Conservation (phyloP, 2,113 vertebrate species). For the Tursiops truncatus region DNA sequence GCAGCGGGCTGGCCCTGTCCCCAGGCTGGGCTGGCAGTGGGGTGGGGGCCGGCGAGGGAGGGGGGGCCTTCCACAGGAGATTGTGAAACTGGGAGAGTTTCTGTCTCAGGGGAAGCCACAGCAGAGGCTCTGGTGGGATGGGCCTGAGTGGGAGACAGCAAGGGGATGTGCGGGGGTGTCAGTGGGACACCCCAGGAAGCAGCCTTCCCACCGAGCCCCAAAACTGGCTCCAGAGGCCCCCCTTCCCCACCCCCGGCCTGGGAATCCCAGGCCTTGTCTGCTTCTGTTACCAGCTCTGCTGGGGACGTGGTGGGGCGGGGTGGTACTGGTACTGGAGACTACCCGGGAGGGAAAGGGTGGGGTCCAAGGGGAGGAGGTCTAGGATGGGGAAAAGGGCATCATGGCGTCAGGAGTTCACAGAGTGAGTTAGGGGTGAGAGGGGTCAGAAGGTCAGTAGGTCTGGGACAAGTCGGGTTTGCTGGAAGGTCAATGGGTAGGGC, state of each 20-base stretch:
- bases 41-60: not conserved
- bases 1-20: not conserved
- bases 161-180: no score
- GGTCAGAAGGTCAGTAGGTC: constrained; percentile 7
- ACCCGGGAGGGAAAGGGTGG: not conserved
- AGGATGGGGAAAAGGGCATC: not conserved
- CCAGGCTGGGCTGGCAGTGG: not conserved
- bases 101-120: constrained; percentile 62
- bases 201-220: not conserved
- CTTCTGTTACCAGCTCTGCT: not conserved
- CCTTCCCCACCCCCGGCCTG: not conserved
- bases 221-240: not conserved
- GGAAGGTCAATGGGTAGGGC: not conserved
- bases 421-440: constrained; percentile 31
- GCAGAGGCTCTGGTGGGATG: not conserved
- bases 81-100: constrained; percentile 63
- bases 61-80: constrained; percentile 11
- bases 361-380: not conserved
- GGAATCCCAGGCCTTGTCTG: not conserved
- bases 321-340: not conserved
- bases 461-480: not conserved
- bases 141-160: not conserved
- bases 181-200: not conserved
- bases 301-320: not conserved
- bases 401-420: not conserved